Evolutionary conservation across 37 sponge, comb jelly and placozoan genomes (phyloP).

Genomic region (Petrosia ficiformis): DNA sequence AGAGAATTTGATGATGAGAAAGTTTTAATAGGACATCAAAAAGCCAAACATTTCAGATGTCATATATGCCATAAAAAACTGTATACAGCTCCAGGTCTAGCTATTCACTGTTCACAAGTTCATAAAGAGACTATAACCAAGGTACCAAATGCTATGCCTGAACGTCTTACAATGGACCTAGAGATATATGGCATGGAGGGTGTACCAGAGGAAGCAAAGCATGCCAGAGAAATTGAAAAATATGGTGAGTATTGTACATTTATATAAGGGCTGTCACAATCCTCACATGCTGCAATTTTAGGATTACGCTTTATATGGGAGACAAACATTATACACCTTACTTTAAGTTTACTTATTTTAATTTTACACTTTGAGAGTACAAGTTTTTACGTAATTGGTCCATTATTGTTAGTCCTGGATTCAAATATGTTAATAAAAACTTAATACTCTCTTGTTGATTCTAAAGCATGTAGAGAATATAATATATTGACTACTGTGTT

Average conservation of each 20-base stretch:
- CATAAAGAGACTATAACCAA: slow-evolving; percentile 91
- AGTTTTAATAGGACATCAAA: slow-evolving; percentile 94
- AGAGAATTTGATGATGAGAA: slow-evolving; percentile 99
- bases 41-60: slow-evolving; percentile 99
- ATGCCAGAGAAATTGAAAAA: slow-evolving; percentile 51
- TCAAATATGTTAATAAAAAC: too few relatives aligned
- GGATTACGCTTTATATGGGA: slow-evolving; percentile 14
- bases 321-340: too few relatives aligned
- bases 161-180: slow-evolving; percentile 80
- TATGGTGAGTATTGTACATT: slow-evolving; percentile 23
- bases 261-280: background rate
- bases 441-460: too few relatives aligned
- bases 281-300: background rate
- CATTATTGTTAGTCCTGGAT: too few relatives aligned
- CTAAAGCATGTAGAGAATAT: too few relatives aligned
- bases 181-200: slow-evolving; percentile 99
- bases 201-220: slow-evolving; percentile 90
- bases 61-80: slow-evolving; percentile 99
- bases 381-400: too few relatives aligned
- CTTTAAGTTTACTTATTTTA: too few relatives aligned
- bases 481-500: too few relatives aligned
- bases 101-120: slow-evolving; percentile 92
- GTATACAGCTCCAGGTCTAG: slow-evolving; percentile 95
- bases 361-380: too few relatives aligned
- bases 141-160: slow-evolving; percentile 92